Percentiles rank a stretch among this genome's conserved stretches.
Evolutionary conservation across 1,140 invertebrate species (phyloP).

Genomic region (Aphaenogaster floridana): DNA sequence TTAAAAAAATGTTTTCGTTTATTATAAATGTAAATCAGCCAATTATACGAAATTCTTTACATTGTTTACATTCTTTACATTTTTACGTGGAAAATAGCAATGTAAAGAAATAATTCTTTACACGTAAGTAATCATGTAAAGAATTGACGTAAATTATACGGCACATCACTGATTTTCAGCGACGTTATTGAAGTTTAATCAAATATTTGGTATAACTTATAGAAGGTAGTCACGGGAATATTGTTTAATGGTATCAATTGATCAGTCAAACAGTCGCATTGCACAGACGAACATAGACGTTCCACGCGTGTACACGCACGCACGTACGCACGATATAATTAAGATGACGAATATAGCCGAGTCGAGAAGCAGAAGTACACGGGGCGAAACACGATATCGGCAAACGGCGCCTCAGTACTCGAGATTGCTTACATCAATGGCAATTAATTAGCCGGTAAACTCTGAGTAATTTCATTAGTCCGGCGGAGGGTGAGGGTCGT

Average conservation of each 20-base stretch:
- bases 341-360: slow-evolving; percentile 58
- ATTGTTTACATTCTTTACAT: too few species aligned
- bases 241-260: neutral
- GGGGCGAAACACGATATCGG: slow-evolving; percentile 55
- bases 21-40: too few species aligned
- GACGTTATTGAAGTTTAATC: neutral
- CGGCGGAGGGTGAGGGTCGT: slow-evolving; percentile 42
- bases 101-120: too few species aligned
- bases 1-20: too few species aligned
- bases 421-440: slow-evolving; percentile 79
- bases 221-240: neutral
- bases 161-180: neutral
- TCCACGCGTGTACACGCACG: neutral
- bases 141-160: too few species aligned
- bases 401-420: slow-evolving; percentile 67
- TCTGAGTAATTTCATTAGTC: slow-evolving; percentile 74
- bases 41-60: too few species aligned
- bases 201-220: neutral
- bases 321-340: slow-evolving; percentile 31
- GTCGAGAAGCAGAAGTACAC: slow-evolving; percentile 15
- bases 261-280: neutral
- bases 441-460: slow-evolving; percentile 79
- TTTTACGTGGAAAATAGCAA: too few species aligned
- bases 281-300: neutral
- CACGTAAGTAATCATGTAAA: too few species aligned